phyloP scores from a whole-genome alignment of 2,113 vertebrate species.

The Cichladusa arquata region DNA sequence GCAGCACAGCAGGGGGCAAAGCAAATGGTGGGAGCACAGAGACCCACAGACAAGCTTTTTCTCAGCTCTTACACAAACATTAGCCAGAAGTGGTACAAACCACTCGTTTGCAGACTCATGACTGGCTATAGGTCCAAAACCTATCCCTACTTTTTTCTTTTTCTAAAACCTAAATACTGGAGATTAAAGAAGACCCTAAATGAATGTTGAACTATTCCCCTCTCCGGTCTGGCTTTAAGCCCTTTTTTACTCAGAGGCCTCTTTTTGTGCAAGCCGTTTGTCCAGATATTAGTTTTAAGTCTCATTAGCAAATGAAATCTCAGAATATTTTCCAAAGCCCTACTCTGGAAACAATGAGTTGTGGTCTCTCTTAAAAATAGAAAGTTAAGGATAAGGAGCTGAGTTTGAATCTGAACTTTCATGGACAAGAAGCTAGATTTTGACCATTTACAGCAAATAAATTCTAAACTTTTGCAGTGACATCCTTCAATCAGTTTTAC shows the following conservation, averaged over 20 bases:
- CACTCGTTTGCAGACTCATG: not conserved
- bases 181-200: not conserved
- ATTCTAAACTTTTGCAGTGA: not conserved
- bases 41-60: not conserved
- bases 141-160: not conserved
- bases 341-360: conserved; percentile 21
- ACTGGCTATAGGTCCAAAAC: not conserved
- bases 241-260: not conserved
- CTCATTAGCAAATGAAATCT: conserved; percentile 30
- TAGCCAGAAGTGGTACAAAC: not conserved
- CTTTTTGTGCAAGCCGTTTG: not conserved
- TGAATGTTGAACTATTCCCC: not conserved
- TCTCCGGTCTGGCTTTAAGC: not conserved
- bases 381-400: not conserved
- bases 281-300: conserved; percentile 32
- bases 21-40: not conserved
- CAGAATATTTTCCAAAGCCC: conserved; percentile 20
- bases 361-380: conserved; percentile 2
- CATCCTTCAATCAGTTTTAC: not conserved
- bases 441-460: not conserved
- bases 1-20: not conserved
- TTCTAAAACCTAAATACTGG: not conserved
- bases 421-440: not conserved
- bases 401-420: not conserved
- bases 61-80: not conserved